A percentile compares a stretch with the other conserved stretches of the same genome.
Conservation (phyloP, 1,140 invertebrate species). For the Choristoneura fumiferana region DNA sequence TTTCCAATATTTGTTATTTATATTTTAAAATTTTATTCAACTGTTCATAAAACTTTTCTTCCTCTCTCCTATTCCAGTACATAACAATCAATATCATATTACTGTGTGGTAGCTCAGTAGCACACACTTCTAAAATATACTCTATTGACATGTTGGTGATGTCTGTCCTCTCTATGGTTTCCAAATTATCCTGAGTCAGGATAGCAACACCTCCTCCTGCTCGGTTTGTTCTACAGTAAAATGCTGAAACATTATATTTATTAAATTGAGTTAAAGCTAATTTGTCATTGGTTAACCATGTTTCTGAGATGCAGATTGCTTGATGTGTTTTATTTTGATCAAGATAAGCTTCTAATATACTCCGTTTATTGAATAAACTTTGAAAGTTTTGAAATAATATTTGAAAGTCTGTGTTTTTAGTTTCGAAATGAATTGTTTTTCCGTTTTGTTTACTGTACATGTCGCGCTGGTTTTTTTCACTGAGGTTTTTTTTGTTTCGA, state of each 20-base stretch:
- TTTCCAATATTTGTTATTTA: conserved; percentile 6
- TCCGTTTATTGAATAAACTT: neutral
- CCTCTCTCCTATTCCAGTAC: conserved; percentile 18
- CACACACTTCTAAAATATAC: neutral
- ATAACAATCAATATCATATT: conserved; percentile 5
- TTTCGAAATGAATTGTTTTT: no score
- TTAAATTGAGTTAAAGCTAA: neutral
- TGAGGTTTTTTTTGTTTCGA: no score
- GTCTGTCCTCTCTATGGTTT: no score
- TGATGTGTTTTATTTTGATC: neutral
- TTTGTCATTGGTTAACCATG: neutral
- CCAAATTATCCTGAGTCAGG: no score
- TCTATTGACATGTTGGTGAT: no score
- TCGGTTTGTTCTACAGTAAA: neutral
- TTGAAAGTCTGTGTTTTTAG: neutral
- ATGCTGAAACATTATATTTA: neutral
- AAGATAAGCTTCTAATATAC: neutral
- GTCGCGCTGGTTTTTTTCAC: neutral
- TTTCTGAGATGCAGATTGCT: neutral
- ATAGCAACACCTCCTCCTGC: no score
- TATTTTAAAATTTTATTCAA: neutral
- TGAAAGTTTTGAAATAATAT: conserved; percentile 3
- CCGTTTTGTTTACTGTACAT: no score
- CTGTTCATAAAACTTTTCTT: neutral
- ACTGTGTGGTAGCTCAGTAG: conserved; percentile 3